phyloP scores from a whole-genome alignment of 2,888 invertebrate genomes.

The Drosophila stalkeri region DNA sequence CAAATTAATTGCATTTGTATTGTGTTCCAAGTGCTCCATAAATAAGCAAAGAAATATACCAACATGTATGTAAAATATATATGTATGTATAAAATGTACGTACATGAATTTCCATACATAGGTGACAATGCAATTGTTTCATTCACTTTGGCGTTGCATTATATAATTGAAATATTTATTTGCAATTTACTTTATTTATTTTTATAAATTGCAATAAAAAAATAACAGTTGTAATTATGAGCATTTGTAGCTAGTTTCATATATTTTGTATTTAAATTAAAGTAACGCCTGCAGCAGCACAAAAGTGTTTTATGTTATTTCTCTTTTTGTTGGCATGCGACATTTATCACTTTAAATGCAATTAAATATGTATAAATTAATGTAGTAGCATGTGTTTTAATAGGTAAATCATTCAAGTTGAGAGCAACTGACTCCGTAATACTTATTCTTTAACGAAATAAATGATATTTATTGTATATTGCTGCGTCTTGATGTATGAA shows the following conservation, averaged over 20 bases:
- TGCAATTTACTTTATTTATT: neutral
- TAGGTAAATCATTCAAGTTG: neutral
- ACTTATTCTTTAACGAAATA: neutral
- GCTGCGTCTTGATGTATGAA: too few relatives aligned
- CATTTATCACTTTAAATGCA: neutral
- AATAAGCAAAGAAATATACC: constrained; percentile 10
- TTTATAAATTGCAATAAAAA: neutral
- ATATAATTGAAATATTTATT: neutral
- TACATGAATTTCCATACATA: neutral
- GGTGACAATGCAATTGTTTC: neutral
- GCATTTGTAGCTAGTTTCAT: neutral
- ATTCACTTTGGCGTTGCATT: neutral
- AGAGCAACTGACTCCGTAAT: neutral
- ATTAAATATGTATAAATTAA: neutral
- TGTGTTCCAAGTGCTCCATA: constrained; percentile 12
- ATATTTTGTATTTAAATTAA: neutral
- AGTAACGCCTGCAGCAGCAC: neutral
- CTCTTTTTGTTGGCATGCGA: too few relatives aligned
- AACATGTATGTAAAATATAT: neutral
- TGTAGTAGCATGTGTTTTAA: neutral
- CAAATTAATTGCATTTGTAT: constrained; percentile 46
- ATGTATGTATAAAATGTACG: neutral
- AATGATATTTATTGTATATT: too few relatives aligned
- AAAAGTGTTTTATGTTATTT: too few relatives aligned
- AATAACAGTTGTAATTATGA: neutral